Conservation (phyloP, 1,140 invertebrate genomes). For the Meloidogyne chitwoodi region DNA sequence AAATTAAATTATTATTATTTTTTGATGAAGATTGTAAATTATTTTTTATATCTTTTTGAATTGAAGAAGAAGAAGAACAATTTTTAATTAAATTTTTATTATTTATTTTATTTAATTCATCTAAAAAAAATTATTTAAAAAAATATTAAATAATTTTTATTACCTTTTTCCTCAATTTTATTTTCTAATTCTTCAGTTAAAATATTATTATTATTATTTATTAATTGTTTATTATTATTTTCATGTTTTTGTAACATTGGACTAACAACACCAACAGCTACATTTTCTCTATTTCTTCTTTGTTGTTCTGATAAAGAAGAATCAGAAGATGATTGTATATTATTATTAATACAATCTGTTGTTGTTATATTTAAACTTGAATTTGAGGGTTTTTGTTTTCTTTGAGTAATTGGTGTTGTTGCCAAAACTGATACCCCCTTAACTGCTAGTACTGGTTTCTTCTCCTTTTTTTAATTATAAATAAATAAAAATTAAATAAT, state of each 20-base stretch:
- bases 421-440: conserved; percentile 6
- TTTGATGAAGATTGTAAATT: not conserved
- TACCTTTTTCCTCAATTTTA: too few relatives aligned
- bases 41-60: not conserved
- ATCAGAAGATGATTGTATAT: not conserved
- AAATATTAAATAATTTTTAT: too few relatives aligned
- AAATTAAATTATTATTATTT: not conserved
- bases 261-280: conserved; percentile 18
- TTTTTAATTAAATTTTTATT: too few relatives aligned
- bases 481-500: too few relatives aligned
- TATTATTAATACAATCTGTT: not conserved
- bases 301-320: not conserved
- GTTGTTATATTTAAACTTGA: not conserved
- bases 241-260: conserved; percentile 10
- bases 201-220: not conserved
- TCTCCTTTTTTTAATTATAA: too few relatives aligned
- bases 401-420: not conserved
- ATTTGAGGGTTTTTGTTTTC: not conserved
- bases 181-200: not conserved
- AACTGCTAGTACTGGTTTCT: conserved; percentile 15
- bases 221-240: not conserved
- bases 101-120: too few relatives aligned
- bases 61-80: not conserved
- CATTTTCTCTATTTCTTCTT: not conserved
- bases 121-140: too few relatives aligned